Conservation (phyloP, 2,113 vertebrate genomes). For the Epinephelus fuscoguttatus region DNA sequence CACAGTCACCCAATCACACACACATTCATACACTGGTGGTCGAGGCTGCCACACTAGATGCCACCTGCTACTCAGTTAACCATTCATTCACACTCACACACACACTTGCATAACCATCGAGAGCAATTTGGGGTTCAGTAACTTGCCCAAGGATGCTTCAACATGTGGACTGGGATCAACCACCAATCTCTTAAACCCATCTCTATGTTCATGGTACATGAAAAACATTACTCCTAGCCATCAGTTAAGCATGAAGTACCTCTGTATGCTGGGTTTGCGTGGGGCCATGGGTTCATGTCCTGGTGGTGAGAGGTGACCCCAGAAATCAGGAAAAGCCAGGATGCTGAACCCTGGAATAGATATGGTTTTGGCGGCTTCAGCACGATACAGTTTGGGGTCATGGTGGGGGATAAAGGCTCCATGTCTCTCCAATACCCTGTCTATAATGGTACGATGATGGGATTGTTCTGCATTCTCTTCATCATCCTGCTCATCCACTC, state of each 20-base stretch:
- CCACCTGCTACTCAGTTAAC: too few species aligned
- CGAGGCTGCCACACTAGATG: too few species aligned
- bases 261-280: slow-evolving; percentile 87
- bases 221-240: not conserved
- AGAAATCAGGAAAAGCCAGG: slow-evolving; percentile 93
- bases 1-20: too few species aligned
- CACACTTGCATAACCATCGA: too few species aligned
- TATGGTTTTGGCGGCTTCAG: slow-evolving; percentile 81
- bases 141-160: too few species aligned
- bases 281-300: slow-evolving; percentile 82
- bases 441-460: slow-evolving; percentile 53
- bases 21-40: too few species aligned
- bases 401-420: slow-evolving; percentile 83
- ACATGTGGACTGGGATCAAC: too few species aligned
- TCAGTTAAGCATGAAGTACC: slow-evolving; percentile 77
- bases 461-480: slow-evolving; percentile 40
- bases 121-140: too few species aligned
- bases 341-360: slow-evolving; percentile 87
- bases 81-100: too few species aligned
- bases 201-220: too few species aligned
- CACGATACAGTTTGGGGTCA: slow-evolving; percentile 83
- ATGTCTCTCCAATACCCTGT: slow-evolving; percentile 83
- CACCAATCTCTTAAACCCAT: too few species aligned
- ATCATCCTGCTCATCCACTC: slow-evolving; percentile 10
- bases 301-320: slow-evolving; percentile 88